These are phyloP conservation scores for Channa striata DNA, from an alignment of 2,797 vertebrate genomes.

Conservation along the genomic window DNA sequence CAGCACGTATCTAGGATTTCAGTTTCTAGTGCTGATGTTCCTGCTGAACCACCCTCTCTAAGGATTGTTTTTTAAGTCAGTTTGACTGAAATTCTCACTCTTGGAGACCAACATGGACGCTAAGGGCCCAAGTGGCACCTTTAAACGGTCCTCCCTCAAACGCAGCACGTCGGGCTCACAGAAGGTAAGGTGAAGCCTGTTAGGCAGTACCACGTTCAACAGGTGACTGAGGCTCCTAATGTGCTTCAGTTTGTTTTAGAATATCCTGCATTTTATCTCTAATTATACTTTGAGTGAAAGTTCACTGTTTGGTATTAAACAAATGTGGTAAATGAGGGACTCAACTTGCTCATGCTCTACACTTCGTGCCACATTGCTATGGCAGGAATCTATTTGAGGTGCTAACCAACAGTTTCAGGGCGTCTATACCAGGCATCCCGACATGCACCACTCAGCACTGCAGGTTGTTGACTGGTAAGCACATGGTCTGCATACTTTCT, in stretches of 20 bases:
- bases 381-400: not conserved
- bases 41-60: conserved; percentile 36
- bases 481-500: conserved; percentile 42
- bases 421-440: conserved; percentile 1
- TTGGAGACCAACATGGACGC: conserved; percentile 82
- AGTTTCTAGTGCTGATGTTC: conserved; percentile 23
- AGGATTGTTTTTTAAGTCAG: conserved; percentile 44
- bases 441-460: conserved; percentile 23
- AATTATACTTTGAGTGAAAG: not conserved
- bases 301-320: not conserved
- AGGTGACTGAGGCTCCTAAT: conserved; percentile 16
- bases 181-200: conserved; percentile 87
- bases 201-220: conserved; percentile 37
- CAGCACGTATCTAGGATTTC: conserved; percentile 7
- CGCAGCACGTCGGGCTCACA: conserved; percentile 92
- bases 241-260: too few relatives aligned
- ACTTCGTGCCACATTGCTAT: conserved; percentile 16
- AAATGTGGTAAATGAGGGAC: not conserved
- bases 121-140: conserved; percentile 84
- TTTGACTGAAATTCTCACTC: conserved; percentile 22
- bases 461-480: conserved; percentile 1
- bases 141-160: conserved; percentile 92
- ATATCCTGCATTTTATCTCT: too few relatives aligned
- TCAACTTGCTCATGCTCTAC: too few relatives aligned
- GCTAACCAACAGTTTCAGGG: conserved; percentile 34